Conservation (phyloP, 35 echinoderm and acorn worm genomes). For the Heliocidaris tuberculata region DNA sequence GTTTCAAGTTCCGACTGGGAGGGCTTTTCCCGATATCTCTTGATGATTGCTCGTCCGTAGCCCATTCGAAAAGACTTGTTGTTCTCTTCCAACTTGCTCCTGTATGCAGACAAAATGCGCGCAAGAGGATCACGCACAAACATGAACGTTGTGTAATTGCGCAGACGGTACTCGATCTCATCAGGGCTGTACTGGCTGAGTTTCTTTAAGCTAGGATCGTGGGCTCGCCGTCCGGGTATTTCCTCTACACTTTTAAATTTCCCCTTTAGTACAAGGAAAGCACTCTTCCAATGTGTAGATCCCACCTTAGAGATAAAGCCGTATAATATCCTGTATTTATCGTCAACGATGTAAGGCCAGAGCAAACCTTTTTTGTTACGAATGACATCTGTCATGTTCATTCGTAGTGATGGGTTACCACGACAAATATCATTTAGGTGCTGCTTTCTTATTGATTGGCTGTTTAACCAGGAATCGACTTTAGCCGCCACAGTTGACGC, state of each 20-base stretch:
- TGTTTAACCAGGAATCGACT: not conserved
- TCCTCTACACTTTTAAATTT: slow-evolving; percentile 89
- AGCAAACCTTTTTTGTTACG: slow-evolving; percentile 59
- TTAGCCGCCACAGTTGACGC: no score
- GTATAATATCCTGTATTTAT: slow-evolving; percentile 75
- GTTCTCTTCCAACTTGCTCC: slow-evolving; percentile 76
- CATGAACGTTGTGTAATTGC: slow-evolving; percentile 87
- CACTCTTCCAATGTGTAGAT: slow-evolving; percentile 92
- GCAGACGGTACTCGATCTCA: slow-evolving; percentile 72
- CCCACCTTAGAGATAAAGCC: slow-evolving; percentile 83
- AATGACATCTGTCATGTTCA: slow-evolving; percentile 67
- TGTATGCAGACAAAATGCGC: slow-evolving; percentile 80
- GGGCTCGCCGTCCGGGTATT: slow-evolving; percentile 67
- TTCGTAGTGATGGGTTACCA: not conserved
- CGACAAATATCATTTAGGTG: not conserved
- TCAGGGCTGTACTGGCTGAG: slow-evolving; percentile 62
- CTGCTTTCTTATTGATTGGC: not conserved
- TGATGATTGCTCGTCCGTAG: slow-evolving; percentile 60
- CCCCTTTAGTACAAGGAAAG: slow-evolving; percentile 87
- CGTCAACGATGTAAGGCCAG: slow-evolving; percentile 85
- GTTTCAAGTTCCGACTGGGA: slow-evolving; percentile 49
- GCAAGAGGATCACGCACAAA: slow-evolving; percentile 88
- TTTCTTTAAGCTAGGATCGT: slow-evolving; percentile 74
- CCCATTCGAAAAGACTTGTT: slow-evolving; percentile 59
- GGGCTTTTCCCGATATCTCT: slow-evolving; percentile 68